Evolutionary conservation across 2,888 invertebrate species (phyloP), one percentile per base, ranked within the genome.

Genomic region (Harpalus rubripes): DNA sequence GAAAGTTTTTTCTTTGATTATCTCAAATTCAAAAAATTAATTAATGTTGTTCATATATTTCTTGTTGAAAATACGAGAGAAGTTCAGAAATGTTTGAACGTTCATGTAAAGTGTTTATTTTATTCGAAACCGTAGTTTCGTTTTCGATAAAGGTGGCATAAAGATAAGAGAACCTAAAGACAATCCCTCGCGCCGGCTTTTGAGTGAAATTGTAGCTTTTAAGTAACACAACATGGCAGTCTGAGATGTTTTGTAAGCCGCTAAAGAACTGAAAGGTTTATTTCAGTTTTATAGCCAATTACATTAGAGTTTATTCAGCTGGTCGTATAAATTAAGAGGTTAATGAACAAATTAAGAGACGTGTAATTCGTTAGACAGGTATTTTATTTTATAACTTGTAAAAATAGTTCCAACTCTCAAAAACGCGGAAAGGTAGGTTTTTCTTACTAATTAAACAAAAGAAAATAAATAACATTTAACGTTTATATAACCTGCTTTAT

Each of bases 271-370:
- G 58, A 58, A 58, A 78, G 56, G 78, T 78, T 78, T 78, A 78
- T 78, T 78, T 78, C 44, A 56, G 32, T 78, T 78, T 78, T 58
- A 78, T 78, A 58, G 78, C 58, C 59, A 78, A 78, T 78, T 78
- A 78, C 58, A 78, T 78, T 78, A 5, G 59, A 78, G 65, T 65
- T 74, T 74, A 74, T 74, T 74, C 44, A 44, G 72, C 41, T 65
- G 44, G 63, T 41, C 61, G 58, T 81, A 81, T 81, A 81, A 81
- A 81, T 81, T 81, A 81, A 81, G 81, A 81, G 65, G 81, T 81
- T 81, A 81, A 63, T 81, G 61, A 81, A 81, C 81, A 81, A 81
- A 65, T 81, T 81, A 81, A 44, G 63, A 63, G 41, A 61, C 18
- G 15, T 81, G 61, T 81, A 41, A 44, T 65, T 81, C 81, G 65